phyloP scores from a whole-genome alignment of 2,113 vertebrate genomes.

The Panthera uncia region DNA sequence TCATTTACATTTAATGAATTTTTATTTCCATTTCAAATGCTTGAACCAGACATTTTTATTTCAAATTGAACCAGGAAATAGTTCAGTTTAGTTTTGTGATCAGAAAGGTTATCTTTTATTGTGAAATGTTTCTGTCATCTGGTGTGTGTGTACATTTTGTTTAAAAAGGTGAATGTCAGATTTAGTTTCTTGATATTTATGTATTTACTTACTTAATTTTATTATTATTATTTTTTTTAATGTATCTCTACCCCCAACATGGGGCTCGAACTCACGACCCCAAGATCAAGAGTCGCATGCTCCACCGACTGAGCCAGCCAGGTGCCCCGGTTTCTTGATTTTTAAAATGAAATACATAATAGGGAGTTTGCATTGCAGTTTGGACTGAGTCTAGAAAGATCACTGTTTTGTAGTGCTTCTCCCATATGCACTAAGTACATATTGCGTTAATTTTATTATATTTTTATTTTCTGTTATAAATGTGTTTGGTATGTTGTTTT shows the following conservation, averaged over 20 bases:
- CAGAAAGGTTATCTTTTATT: conserved; percentile 19
- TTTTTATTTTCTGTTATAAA: conserved; percentile 52
- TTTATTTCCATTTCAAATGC: conserved; percentile 46
- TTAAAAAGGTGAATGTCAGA: conserved; percentile 44
- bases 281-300: neutral
- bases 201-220: neutral
- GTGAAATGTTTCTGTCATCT: neutral
- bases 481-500: conserved; percentile 49
- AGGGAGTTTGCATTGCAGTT: conserved; percentile 4
- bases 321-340: neutral
- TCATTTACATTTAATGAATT: conserved; percentile 33
- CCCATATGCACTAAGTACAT: neutral
- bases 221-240: neutral
- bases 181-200: neutral
- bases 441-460: neutral
- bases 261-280: neutral
- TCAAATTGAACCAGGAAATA: conserved; percentile 29
- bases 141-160: neutral
- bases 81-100: conserved; percentile 2
- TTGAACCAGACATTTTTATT: conserved; percentile 37
- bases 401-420: conserved; percentile 22
- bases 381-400: conserved; percentile 1
- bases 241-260: neutral
- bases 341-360: conserved; percentile 31
- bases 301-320: neutral